Evolutionary conservation across 1,140 invertebrate species (phyloP), one percentile per base, ranked within the genome.

Genomic region (Anoplolepis gracilipes): DNA sequence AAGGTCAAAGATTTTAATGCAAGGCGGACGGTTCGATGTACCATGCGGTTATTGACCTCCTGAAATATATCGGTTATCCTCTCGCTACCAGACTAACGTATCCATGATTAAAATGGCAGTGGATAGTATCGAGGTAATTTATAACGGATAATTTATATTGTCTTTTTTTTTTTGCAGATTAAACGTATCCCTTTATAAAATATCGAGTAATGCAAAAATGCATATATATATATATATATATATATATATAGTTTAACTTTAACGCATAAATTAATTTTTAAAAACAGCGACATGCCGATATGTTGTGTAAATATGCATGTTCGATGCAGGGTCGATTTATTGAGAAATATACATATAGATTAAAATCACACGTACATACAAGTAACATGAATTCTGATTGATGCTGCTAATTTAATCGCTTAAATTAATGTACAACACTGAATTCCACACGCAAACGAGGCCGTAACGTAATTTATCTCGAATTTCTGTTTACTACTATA

Each of bases 1-100:
- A 62, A 79, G 61, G 30, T 72, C 33, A 77, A 53, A 72, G 72
- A 76, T 64, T 86, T 87, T 86, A 85, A 79, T 39, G 33, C 42
- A 42, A 30, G 65, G 11, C 57, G 57, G n/a, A 67, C 28, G 65
- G 59, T 53, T 59, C 77, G 85, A 76, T 59, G 62, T 73, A 69
- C 22, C 49, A n/a, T 49, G 19, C 59, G 75, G 69, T 81, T 75
- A 73, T 81, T 70, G 72, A 64, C 64, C 85, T 36, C 42, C 28
- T 33, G 25, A 55, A 39, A 16, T 42, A 78, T 78, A 49, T 72
- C 57, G 73, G 72, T 57, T 78, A 59, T 85, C 53, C n/a, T 42
- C 28, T 46, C 42, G 28, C 25, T 46, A 36, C 19, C 28, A n/a
- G 8, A 16, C 11, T 28, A 55, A 69, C 61, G 4, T 79, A 25